Conservation (phyloP, 2,113 vertebrate species). For the Trematomus loennbergii region DNA sequence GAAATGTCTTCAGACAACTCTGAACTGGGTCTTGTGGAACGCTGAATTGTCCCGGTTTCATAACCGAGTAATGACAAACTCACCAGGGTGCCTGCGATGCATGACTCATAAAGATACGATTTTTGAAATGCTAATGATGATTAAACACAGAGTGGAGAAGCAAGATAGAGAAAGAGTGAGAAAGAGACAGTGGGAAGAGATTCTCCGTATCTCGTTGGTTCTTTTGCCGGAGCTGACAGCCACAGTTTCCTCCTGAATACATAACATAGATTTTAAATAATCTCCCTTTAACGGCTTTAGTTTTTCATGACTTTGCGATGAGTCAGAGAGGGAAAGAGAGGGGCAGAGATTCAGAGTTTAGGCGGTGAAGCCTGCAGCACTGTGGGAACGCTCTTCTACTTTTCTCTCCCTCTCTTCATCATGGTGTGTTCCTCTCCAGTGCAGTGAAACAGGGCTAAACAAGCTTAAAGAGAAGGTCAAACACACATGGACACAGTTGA, state of each 20-base stretch:
- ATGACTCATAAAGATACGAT: conserved; percentile 78
- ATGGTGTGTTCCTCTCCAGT: conserved; percentile 42
- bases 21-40: conserved; percentile 44
- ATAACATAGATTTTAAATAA: conserved; percentile 72
- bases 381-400: conserved; percentile 36
- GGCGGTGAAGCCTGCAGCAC: conserved; percentile 60
- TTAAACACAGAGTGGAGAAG: conserved; percentile 70
- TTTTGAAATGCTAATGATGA: conserved; percentile 81
- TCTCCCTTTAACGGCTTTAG: conserved; percentile 68
- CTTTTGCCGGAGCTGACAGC: conserved; percentile 55
- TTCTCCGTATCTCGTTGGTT: conserved; percentile 35
- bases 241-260: conserved; percentile 44
- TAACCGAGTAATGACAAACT: conserved; percentile 71
- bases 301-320: conserved; percentile 73
- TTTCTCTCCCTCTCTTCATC: conserved; percentile 19
- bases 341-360: conserved; percentile 43
- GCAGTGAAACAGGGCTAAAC: conserved; percentile 65
- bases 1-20: conserved; percentile 48
- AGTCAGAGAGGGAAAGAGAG: conserved; percentile 59
- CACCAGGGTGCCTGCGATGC: conserved; percentile 61
- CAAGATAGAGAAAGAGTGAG: conserved; percentile 61
- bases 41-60: conserved; percentile 61
- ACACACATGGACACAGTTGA: conserved; percentile 60
- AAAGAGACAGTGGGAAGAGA: conserved; percentile 52
- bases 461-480: conserved; percentile 81